These are phyloP conservation scores for Xestia sexstrigata DNA, from an alignment of 2,888 invertebrate species.

Conservation along the genomic window DNA sequence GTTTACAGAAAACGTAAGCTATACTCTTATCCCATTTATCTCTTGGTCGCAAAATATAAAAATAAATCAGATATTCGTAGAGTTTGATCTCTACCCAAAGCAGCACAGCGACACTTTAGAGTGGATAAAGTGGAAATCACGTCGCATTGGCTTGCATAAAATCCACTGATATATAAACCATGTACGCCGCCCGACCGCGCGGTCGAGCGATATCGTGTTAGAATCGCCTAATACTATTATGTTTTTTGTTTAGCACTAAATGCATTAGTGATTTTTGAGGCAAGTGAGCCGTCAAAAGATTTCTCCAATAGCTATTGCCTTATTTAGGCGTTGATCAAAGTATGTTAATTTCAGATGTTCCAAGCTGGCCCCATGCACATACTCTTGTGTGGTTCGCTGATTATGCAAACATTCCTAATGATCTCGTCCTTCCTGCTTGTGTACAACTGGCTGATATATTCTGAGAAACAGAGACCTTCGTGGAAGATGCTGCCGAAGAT, in stretches of 20 bases:
- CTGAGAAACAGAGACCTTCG: slow-evolving; percentile 56
- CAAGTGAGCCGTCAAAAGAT: not conserved
- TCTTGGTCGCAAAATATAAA: not conserved
- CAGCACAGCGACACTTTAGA: not conserved
- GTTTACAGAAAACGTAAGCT: slow-evolving; percentile 68
- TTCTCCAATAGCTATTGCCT: not conserved
- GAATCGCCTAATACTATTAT: not conserved
- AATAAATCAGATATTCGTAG: not conserved
- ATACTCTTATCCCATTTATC: not conserved
- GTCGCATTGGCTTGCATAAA: too few relatives aligned
- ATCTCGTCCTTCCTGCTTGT: slow-evolving; percentile 71
- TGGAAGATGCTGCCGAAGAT: slow-evolving; percentile 65
- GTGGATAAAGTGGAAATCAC: too few relatives aligned
- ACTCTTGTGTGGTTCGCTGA: slow-evolving; percentile 63
- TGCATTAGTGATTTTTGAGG: not conserved
- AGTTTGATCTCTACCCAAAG: not conserved
- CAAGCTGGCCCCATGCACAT: not conserved
- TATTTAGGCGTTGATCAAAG: not conserved
- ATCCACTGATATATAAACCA: too few relatives aligned
- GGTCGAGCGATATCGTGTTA: not conserved
- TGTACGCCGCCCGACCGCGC: not conserved
- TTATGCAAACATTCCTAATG: slow-evolving; percentile 72
- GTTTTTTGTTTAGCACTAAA: not conserved
- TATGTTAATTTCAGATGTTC: slow-evolving; percentile 46
- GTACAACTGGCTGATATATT: slow-evolving; percentile 63